These are phyloP conservation scores for Atta texana DNA, from an alignment of 1,140 invertebrate species.

Conservation along the genomic window DNA sequence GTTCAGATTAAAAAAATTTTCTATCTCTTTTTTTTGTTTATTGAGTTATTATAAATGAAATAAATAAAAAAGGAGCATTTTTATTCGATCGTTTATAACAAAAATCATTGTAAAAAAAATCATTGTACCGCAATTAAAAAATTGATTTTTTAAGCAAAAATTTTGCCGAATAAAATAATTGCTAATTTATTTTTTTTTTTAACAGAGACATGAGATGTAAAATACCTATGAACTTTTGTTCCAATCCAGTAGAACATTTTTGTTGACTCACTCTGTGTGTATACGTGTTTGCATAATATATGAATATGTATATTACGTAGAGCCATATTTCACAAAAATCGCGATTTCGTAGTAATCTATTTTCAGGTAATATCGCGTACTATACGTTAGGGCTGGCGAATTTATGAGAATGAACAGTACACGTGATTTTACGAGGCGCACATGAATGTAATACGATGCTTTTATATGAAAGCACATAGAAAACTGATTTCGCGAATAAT, in stretches of 20 bases:
- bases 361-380: constrained; percentile 1
- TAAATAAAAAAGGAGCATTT: no score
- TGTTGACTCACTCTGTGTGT: background rate
- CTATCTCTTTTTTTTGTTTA: no score
- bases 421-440: constrained; percentile 43
- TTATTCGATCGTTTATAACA: no score
- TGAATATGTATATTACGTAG: background rate
- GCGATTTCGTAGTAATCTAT: constrained; percentile 18
- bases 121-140: no score
- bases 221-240: no score
- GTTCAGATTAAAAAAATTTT: no score
- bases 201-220: no score
- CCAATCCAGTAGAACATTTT: background rate
- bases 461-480: background rate
- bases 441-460: constrained; percentile 37
- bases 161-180: no score
- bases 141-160: no score
- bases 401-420: constrained; percentile 41
- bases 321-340: background rate
- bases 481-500: background rate
- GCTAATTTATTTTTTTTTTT: no score
- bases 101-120: no score
- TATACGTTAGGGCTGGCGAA: constrained; percentile 12
- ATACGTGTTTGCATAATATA: background rate
- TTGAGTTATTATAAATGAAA: no score